phyloP scores from a whole-genome alignment of 2,888 invertebrate species.

The Sycophila texana region DNA sequence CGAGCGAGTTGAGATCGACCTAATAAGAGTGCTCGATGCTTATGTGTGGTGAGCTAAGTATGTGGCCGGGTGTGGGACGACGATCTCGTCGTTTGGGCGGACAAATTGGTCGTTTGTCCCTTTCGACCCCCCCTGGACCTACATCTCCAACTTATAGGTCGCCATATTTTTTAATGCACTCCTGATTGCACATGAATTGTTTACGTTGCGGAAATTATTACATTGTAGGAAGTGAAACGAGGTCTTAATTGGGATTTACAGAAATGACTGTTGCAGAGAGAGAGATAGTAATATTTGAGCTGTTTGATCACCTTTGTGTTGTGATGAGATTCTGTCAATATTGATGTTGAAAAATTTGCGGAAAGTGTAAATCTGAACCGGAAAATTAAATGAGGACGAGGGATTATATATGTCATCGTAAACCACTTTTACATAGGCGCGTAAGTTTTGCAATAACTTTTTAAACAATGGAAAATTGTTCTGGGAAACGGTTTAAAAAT shows the following conservation, averaged over 20 bases:
- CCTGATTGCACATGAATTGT: slow-evolving; percentile 23
- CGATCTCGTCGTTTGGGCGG: not conserved
- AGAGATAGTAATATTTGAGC: slow-evolving; percentile 22
- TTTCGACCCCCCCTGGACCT: not conserved
- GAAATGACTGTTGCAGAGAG: not conserved
- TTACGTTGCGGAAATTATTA: slow-evolving; percentile 35
- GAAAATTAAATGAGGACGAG: not conserved
- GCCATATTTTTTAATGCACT: slow-evolving; percentile 34
- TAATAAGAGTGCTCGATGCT: slow-evolving; percentile 38
- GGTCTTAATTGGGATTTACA: slow-evolving; percentile 46
- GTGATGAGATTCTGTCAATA: slow-evolving; percentile 15
- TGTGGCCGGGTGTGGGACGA: too few relatives aligned
- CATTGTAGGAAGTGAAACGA: slow-evolving; percentile 3
- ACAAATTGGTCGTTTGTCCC: slow-evolving; percentile 9
- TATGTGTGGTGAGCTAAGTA: too few relatives aligned
- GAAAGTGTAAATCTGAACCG: not conserved
- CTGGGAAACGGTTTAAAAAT: too few relatives aligned
- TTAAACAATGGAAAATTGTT: too few relatives aligned
- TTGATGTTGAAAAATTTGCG: slow-evolving; percentile 7
- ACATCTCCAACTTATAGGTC: not conserved
- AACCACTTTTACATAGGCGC: too few relatives aligned
- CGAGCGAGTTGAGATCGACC: slow-evolving; percentile 28
- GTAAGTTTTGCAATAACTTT: too few relatives aligned
- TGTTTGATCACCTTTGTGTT: slow-evolving; percentile 29
- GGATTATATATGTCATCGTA: too few relatives aligned